Conservation (phyloP, 2,888 invertebrate genomes). For the Flabesymbios commensalis region DNA sequence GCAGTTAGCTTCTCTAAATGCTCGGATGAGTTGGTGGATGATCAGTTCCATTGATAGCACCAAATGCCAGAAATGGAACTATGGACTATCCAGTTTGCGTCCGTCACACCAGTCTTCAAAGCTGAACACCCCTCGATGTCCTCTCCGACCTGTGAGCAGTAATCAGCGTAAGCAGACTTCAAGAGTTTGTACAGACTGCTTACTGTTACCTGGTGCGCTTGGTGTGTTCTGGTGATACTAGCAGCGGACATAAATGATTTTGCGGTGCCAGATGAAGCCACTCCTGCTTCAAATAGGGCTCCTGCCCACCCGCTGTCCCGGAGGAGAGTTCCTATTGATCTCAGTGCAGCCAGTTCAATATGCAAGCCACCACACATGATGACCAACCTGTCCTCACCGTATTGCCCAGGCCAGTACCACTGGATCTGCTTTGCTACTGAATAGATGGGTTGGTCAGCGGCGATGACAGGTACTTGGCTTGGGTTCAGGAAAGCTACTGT, state of each 20-base stretch:
- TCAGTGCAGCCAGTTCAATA: slow-evolving; percentile 43
- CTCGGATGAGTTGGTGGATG: slow-evolving; percentile 18
- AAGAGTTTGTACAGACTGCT: slow-evolving; percentile 26
- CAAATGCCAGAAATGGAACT: slow-evolving; percentile 27
- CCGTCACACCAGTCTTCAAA: slow-evolving; percentile 19
- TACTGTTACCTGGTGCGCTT: slow-evolving; percentile 32
- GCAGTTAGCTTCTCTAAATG: slow-evolving; percentile 26
- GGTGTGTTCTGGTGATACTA: slow-evolving; percentile 32
- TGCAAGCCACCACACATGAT: slow-evolving; percentile 48
- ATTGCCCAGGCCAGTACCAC: slow-evolving; percentile 41
- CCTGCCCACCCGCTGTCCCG: slow-evolving; percentile 39
- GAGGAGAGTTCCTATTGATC: slow-evolving; percentile 37
- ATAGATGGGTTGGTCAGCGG: slow-evolving; percentile 42
- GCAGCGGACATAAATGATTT: slow-evolving; percentile 35
- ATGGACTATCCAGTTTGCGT: slow-evolving; percentile 1
- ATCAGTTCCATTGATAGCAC: slow-evolving; percentile 16
- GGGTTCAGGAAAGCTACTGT: slow-evolving; percentile 35
- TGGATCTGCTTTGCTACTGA: slow-evolving; percentile 45
- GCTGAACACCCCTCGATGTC: neutral
- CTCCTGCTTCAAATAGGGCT: slow-evolving; percentile 29
- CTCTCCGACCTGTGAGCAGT: neutral
- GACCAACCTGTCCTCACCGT: slow-evolving; percentile 41
- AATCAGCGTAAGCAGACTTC: slow-evolving; percentile 24
- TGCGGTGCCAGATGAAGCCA: slow-evolving; percentile 38
- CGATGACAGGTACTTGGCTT: slow-evolving; percentile 40